phyloP scores from a whole-genome alignment of 2,113 vertebrate species.

The Pseudopodoces humilis region DNA sequence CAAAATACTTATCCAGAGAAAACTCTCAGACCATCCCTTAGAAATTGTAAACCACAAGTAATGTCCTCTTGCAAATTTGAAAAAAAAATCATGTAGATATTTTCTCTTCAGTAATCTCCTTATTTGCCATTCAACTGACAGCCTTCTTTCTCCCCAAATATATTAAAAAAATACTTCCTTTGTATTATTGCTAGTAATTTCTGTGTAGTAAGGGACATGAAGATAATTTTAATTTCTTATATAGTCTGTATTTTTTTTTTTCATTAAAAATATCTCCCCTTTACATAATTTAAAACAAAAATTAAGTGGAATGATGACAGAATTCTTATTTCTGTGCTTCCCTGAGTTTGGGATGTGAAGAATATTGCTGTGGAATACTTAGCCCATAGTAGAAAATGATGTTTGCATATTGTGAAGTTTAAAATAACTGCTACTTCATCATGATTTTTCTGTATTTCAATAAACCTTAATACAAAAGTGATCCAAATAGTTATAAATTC shows the following conservation, averaged over 20 bases:
- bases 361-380: background rate
- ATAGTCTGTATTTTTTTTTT: background rate
- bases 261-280: background rate
- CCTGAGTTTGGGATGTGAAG: background rate
- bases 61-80: background rate
- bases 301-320: background rate
- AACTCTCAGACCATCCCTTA: background rate
- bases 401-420: background rate
- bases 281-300: background rate
- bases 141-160: background rate
- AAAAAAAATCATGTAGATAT: background rate
- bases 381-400: background rate
- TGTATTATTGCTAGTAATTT: background rate
- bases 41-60: background rate
- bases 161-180: background rate
- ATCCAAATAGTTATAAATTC: background rate
- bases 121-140: background rate
- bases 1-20: background rate
- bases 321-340: background rate
- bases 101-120: background rate
- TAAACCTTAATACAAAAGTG: background rate
- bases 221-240: background rate
- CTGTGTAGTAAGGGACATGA: background rate
- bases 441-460: background rate
- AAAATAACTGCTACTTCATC: background rate